A percentile compares a stretch with the other conserved stretches of the same genome.
Conservation (phyloP, 2,113 vertebrate genomes). For the Hylia prasina region DNA sequence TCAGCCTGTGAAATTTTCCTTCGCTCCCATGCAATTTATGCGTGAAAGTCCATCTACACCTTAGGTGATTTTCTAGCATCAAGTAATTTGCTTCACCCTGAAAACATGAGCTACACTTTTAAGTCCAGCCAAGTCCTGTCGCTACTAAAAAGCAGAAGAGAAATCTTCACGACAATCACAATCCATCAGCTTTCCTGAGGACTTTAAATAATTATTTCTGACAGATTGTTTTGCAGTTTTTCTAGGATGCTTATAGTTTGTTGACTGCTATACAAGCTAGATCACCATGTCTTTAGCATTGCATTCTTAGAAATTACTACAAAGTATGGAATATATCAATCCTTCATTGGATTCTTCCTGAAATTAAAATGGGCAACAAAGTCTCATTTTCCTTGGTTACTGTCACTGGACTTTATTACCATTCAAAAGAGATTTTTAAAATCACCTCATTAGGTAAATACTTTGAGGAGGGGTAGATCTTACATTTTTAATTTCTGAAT, state of each 20-base stretch:
- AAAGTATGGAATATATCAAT: neutral
- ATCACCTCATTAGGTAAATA: neutral
- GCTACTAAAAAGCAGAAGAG: neutral
- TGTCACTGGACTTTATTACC: neutral
- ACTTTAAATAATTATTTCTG: neutral
- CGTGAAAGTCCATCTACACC: neutral
- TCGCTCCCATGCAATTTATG: neutral
- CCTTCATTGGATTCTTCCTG: neutral
- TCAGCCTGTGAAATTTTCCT: neutral
- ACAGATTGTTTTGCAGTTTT: neutral
- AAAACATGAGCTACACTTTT: neutral
- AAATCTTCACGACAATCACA: neutral
- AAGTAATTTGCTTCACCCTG: neutral
- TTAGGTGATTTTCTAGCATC: neutral
- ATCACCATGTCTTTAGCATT: neutral
- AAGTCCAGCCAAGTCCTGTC: neutral
- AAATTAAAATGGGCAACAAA: neutral
- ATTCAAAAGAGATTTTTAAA: neutral
- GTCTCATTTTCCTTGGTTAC: neutral
- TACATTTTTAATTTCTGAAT: neutral
- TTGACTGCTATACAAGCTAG: neutral
- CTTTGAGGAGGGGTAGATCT: neutral
- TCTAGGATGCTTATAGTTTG: accelerated
- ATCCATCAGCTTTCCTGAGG: neutral
- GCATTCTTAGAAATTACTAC: neutral